Percentiles rank a stretch among this genome's conserved stretches.
These are phyloP conservation scores for Rhynchotus rufescens DNA, from an alignment of 2,797 vertebrate genomes.

Conservation along the genomic window DNA sequence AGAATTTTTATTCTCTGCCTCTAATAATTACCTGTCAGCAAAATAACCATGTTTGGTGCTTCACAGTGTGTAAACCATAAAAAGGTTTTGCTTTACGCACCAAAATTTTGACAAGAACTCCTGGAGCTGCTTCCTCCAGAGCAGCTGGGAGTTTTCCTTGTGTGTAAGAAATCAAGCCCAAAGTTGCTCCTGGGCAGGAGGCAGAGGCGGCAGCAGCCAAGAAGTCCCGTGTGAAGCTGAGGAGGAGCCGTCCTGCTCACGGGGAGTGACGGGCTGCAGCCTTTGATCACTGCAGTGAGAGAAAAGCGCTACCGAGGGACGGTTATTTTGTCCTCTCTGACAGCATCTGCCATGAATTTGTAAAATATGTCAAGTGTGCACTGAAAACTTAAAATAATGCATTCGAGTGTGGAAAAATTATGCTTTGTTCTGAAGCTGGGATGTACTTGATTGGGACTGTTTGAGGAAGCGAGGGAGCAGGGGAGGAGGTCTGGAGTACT, in stretches of 20 bases:
- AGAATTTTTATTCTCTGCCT: neutral
- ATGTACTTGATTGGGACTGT: neutral
- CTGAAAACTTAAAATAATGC: slow-evolving; percentile 19
- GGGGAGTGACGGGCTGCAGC: slow-evolving; percentile 43
- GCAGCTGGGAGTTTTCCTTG: slow-evolving; percentile 22
- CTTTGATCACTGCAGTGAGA: slow-evolving; percentile 22
- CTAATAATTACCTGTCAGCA: neutral
- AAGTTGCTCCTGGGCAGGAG: neutral
- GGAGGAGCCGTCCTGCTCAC: neutral
- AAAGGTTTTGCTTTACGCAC: neutral
- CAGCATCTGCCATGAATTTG: neutral
- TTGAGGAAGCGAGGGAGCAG: neutral
- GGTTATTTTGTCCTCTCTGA: neutral
- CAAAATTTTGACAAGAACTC: slow-evolving; percentile 54
- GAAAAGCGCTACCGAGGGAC: neutral
- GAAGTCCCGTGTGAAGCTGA: neutral
- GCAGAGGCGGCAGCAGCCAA: slow-evolving; percentile 18
- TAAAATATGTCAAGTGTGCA: slow-evolving; percentile 4
- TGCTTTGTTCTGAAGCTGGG: neutral
- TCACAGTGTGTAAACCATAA: neutral
- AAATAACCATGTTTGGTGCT: neutral
- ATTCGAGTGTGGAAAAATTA: neutral
- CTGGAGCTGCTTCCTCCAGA: neutral
- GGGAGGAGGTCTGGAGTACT: slow-evolving; percentile 11
- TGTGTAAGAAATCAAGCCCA: slow-evolving; percentile 5